phyloP scores from a whole-genome alignment of 64 coral and sea anemone species.

The Actinia tenebrosa region DNA sequence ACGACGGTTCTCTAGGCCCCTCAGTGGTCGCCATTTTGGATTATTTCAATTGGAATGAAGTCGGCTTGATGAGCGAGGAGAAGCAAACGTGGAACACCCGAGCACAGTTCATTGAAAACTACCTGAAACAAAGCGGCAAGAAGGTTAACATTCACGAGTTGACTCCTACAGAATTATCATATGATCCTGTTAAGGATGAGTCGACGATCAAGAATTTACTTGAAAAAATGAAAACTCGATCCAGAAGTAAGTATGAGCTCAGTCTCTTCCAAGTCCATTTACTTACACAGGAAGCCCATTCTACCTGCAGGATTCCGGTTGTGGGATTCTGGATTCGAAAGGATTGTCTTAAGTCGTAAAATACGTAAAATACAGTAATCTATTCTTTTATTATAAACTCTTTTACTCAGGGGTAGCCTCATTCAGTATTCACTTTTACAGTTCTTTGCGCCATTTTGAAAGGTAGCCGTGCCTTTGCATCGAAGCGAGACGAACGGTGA shows the following conservation, averaged over 20 bases:
- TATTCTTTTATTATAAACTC: too few species aligned
- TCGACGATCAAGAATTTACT: slow-evolving; percentile 28
- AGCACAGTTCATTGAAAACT: slow-evolving; percentile 29
- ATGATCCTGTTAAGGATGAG: background rate
- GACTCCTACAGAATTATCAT: slow-evolving; percentile 12
- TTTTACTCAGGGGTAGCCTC: too few species aligned
- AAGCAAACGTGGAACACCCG: slow-evolving; percentile 35
- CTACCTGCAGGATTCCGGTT: background rate
- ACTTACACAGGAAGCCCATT: background rate
- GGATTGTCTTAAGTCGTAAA: too few species aligned
- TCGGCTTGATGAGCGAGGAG: slow-evolving; percentile 66
- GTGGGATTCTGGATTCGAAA: too few species aligned
- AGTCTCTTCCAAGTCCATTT: background rate
- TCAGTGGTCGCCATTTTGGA: slow-evolving; percentile 68
- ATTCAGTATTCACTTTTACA: too few species aligned
- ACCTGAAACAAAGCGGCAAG: slow-evolving; percentile 51
- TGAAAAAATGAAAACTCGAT: slow-evolving; percentile 41
- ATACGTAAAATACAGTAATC: too few species aligned
- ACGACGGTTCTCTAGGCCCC: slow-evolving; percentile 48
- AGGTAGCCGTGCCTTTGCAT: too few species aligned
- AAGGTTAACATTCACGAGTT: slow-evolving; percentile 48
- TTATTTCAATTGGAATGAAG: slow-evolving; percentile 64
- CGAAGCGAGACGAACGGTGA: too few species aligned
- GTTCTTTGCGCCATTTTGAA: too few species aligned
- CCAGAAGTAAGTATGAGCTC: slow-evolving; percentile 54